Percentiles rank a stretch among this genome's conserved stretches.
phyloP scores from a whole-genome alignment of 92 coral and sea anemone genomes.

The Hydrozoanthus gracilis region DNA sequence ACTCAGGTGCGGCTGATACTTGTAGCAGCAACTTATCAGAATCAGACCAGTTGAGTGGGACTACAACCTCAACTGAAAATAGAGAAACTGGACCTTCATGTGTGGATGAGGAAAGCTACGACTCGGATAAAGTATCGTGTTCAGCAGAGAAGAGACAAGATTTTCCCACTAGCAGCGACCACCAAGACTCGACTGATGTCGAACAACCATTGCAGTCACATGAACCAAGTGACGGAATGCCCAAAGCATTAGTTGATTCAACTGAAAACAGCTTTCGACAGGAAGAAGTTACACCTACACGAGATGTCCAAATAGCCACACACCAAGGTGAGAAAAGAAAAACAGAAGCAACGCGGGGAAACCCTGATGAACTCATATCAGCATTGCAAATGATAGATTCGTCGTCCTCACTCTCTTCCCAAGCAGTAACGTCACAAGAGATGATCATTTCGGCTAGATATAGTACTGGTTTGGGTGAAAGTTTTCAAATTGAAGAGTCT shows the following conservation, averaged over 20 bases:
- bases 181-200: background rate
- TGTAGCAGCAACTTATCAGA: slow-evolving; percentile 14
- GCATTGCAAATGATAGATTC: slow-evolving; percentile 27
- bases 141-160: background rate
- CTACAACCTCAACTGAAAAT: background rate
- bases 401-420: background rate
- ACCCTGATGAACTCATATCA: background rate
- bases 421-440: slow-evolving; percentile 15
- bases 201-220: background rate
- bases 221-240: background rate
- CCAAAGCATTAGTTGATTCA: slow-evolving; percentile 18
- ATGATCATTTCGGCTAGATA: background rate
- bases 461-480: background rate
- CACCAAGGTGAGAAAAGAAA: slow-evolving; percentile 2
- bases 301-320: background rate
- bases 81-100: background rate
- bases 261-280: slow-evolving; percentile 15
- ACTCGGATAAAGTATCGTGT: slow-evolving; percentile 23
- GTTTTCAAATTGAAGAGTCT: background rate
- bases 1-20: slow-evolving; percentile 11
- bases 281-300: background rate
- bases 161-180: background rate
- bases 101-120: background rate
- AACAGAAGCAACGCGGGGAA: background rate
- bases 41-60: background rate